Percentiles rank a stretch among this genome's conserved stretches.
phyloP scores from a whole-genome alignment of 2,797 vertebrate genomes.

The Coracias cyanogaster region DNA sequence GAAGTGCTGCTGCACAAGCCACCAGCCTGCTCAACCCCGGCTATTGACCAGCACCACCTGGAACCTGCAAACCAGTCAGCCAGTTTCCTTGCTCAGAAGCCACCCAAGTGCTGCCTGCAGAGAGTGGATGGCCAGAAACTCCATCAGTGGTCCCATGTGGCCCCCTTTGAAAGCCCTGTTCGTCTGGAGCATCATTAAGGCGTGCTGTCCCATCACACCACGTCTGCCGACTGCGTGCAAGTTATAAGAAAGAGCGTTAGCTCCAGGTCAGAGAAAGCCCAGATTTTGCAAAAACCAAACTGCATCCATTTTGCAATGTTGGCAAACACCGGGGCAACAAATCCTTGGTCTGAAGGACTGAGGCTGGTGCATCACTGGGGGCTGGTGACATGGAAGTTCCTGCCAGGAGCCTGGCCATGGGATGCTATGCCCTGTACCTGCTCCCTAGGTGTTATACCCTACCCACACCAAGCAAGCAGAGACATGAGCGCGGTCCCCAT shows the following conservation, averaged over 20 bases:
- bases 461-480: not conserved
- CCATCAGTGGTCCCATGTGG: not conserved
- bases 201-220: fast-evolving
- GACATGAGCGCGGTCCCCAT: fast-evolving
- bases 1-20: not conserved
- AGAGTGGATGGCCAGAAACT: not conserved
- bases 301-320: not conserved
- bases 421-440: fast-evolving
- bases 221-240: not conserved
- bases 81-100: not conserved
- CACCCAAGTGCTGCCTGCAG: not conserved
- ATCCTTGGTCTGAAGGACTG: not conserved
- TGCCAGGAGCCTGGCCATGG: fast-evolving
- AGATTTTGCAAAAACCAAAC: not conserved
- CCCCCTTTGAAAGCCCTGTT: not conserved
- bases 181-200: not conserved
- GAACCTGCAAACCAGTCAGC: not conserved
- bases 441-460: not conserved
- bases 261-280: not conserved
- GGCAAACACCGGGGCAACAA: not conserved
- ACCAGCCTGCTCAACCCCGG: not conserved
- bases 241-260: not conserved
- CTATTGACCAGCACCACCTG: not conserved
- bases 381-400: not conserved
- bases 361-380: fast-evolving